These are phyloP conservation scores for Hartigia nigra DNA, from an alignment of 2,888 invertebrate genomes.

Conservation along the genomic window DNA sequence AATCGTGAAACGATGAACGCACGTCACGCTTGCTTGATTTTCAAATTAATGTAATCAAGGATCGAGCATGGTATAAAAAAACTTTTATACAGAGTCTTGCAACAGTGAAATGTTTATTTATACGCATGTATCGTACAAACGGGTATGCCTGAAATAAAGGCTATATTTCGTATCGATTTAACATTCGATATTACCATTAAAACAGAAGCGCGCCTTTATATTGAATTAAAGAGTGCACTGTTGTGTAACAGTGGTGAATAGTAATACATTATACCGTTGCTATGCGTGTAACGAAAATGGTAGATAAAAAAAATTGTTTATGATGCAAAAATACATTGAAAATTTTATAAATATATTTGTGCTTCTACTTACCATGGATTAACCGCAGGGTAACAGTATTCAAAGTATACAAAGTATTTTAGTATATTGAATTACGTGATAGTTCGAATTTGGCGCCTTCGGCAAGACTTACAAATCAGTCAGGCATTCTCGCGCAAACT, in stretches of 20 bases:
- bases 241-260: not conserved
- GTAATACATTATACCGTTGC: not conserved
- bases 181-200: not conserved
- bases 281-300: no score
- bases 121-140: not conserved
- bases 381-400: not conserved
- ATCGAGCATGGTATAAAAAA: not conserved
- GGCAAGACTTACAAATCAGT: not conserved
- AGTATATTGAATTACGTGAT: not conserved
- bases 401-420: not conserved
- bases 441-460: not conserved
- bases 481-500: not conserved
- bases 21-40: not conserved
- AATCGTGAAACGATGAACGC: not conserved
- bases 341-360: no score
- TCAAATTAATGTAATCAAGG: not conserved
- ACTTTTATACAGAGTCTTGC: not conserved
- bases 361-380: not conserved
- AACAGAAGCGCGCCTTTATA: not conserved
- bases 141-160: not conserved
- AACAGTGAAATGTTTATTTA: not conserved
- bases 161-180: not conserved
- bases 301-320: no score
- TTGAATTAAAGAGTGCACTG: not conserved
- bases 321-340: no score